Evolutionary conservation across 1,140 invertebrate species (phyloP), one percentile per base, ranked within the genome.

Genomic region (Eufriesea mexicana): DNA sequence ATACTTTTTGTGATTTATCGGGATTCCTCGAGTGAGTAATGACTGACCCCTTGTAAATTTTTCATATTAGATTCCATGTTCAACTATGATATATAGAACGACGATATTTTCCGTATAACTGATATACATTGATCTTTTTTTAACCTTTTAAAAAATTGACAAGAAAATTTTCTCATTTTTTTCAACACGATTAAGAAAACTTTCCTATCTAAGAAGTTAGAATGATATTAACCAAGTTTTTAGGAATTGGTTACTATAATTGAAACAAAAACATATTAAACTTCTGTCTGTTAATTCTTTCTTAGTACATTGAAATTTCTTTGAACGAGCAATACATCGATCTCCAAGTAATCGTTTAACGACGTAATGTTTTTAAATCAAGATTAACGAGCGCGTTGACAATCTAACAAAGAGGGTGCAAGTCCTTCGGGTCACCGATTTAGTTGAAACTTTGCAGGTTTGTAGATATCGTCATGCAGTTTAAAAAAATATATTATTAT

Each of bases 1-100:
- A 93, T 93, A 90, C 89, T 83, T 79, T 86, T 74, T 57, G 89
- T 91, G 92, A 93, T 93, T 93, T 93, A 93, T 93, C 78, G 83
- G 87, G 84, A 91, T 90, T 91, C 86, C 82, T 66, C 59, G 59
- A 77, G 72, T 91, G 91, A 92, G 89, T 93, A 93, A 93, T 91
- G 91, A 90, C 88, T 68, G 83, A 90, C 88, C 85, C 83, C 83
- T 89, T 86, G 77, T 88, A 91, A 92, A 92, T 91, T 92, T 90
- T 81, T 85, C 78, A 90, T 92, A 92, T 92, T 92, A 91, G 70
- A 92, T 89, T 92, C 84, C 89, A 85, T 68, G 72, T 42, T 45
- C 18, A 51, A 64, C 59, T n/a, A 9, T 66, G 71, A 83, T 79
- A 42, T 70, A 71, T 79, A 78, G 35, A 23, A 12, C 12, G 5